These are phyloP conservation scores for Paramormyrops kingsleyae DNA, from an alignment of 2,113 vertebrate species.

Conservation along the genomic window DNA sequence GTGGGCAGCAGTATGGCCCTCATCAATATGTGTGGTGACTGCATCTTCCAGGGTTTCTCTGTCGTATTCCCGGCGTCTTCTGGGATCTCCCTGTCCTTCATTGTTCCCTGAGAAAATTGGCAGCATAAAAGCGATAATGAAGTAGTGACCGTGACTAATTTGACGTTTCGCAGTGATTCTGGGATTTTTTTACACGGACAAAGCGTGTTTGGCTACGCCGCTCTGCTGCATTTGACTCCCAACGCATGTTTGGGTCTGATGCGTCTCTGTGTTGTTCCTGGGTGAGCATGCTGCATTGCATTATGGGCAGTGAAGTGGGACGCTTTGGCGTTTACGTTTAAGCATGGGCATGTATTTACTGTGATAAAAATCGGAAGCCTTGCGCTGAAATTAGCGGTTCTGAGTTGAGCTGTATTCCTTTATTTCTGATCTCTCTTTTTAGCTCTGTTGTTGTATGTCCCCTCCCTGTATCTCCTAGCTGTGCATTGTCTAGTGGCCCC, in stretches of 20 bases:
- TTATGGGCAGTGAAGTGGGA: slow-evolving; percentile 20
- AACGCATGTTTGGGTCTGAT: slow-evolving; percentile 12
- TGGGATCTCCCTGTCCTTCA: not conserved
- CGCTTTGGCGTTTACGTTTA: not conserved
- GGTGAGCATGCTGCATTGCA: slow-evolving; percentile 39
- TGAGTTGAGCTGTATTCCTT: not conserved
- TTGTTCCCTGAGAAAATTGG: not conserved
- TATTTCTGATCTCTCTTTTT: not conserved
- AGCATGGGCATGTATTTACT: slow-evolving; percentile 22
- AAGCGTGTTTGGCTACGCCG: not conserved
- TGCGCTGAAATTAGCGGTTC: not conserved
- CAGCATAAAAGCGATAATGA: not conserved
- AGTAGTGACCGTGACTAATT: not conserved
- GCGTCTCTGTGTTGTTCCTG: slow-evolving; percentile 25
- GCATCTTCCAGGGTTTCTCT: not conserved
- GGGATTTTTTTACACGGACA: not conserved
- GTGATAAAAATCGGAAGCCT: not conserved
- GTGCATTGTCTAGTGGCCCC: not conserved
- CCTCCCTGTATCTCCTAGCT: not conserved
- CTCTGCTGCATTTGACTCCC: slow-evolving; percentile 17
- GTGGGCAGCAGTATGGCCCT: not conserved
- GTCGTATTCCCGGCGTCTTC: not conserved
- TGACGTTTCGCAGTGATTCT: not conserved
- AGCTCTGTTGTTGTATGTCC: not conserved
- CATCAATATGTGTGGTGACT: not conserved